Base-by-base conservation (phyloP, 2,888 invertebrate species). In the Parthenolecanium corni region DNA sequence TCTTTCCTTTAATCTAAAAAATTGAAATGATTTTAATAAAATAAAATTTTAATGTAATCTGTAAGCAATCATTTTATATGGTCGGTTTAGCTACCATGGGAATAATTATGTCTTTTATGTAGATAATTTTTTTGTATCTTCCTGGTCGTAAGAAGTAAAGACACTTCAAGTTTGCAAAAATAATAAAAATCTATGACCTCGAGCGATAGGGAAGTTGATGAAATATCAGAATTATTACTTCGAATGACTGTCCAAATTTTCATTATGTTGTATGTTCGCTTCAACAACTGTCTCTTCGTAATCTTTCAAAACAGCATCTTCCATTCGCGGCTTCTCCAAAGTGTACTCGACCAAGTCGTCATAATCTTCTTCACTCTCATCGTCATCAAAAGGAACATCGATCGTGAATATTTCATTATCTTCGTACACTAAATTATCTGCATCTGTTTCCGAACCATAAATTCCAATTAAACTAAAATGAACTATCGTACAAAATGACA, bases 251-350 rank as follows among this genome's bases (percentile, higher is more conserved):
- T 54, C 21, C 1, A 24, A 5, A 40, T 42, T 42, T 14, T 23
- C 14, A 42, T 54, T 54, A n/a, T 54, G 54, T 42, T 54, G 14
- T 11, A 23, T 54, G 16, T 42, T 54, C 42, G 54, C 23, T 40
- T 54, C 20, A 24, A 42, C 24, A 36, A 40, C 21, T n/a, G 12
- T 54, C 16, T 54, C 42, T 16, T 54, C 23, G n/a, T 40, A 54
- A 21, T 54, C 24, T 23, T 23, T 3, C 18, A 42, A 23, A 23
- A 16, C 23, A 14, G 54, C 23, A 16, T 38, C 1, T 20, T 54
- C 6, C 1, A n/a, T 54, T 16, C 1, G 14, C 38, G 21, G 38
- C 16, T 40, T 20, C n/a, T 42, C 16, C 1, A 54, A 40, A 21
- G 24, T n/a, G 23, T 54, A n/a, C 6, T 42, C 42, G 16, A 36